Evolutionary conservation across 2,113 vertebrate genomes (phyloP), one percentile per base, ranked within the genome.

Genomic region (Pelvicachromis taeniatus): DNA sequence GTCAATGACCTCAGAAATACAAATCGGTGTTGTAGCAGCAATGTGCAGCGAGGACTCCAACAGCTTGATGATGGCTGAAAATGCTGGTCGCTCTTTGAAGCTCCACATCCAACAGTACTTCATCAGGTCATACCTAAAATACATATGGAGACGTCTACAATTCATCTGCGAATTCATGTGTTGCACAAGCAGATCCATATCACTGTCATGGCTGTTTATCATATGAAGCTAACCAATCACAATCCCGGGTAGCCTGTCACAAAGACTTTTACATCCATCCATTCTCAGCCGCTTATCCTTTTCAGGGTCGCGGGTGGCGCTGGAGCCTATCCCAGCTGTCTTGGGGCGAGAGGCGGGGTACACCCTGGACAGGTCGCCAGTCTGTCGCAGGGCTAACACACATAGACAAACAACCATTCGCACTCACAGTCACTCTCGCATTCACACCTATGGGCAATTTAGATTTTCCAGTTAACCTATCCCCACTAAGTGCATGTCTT

Each of bases 71-170:
- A 96, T 81, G 38, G 93, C 92, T 0, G 94, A 93, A 84, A 94
- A 96, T 1, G 86, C 63, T 0, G 96, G 95, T 7, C 95, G 84
- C 68, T 95, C 93, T 65, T 94, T 93, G 21, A 92, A 94, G 77
- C 94, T 92, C 95, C 95, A 96, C 92, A 95, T 95, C 95, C 96
- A 95, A 48, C 95, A 96, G 61, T 93, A 95, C 81, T 91, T 95
- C 94, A 96, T 95, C 38, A 96, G 80, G 21, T 95, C 94, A 17
- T 94, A 95, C 89, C 96, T 96, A 59, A 19, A 35, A 35, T 2
- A 52, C 6, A 48, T 9, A 29, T 0, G 6, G 14, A 45, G 23
- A 33, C 78, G 10, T 33, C 19, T 17, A 26, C 40, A n/a, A 79
- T 19, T 14, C 11, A 26, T 13, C 4, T 21, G 53, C 19, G 19